Conservation (phyloP, 2,888 invertebrate genomes). For the Serripes groenlandicus region DNA sequence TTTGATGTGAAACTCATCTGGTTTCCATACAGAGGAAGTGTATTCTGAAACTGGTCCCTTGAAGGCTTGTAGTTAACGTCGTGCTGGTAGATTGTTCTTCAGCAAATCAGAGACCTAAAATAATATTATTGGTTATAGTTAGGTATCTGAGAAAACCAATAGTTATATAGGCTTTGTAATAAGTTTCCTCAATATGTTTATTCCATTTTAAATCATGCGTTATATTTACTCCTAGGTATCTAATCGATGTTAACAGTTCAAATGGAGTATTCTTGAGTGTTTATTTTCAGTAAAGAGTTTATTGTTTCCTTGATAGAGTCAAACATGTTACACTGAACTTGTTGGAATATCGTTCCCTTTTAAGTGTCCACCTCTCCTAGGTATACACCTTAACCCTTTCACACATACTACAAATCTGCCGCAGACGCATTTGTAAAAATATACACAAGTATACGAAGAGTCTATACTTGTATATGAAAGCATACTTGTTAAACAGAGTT, state of each 20-base stretch:
- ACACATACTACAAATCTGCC: too few relatives aligned
- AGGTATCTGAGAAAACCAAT: too few relatives aligned
- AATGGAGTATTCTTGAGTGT: neutral
- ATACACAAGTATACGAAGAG: too few relatives aligned
- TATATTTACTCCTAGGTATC: slow-evolving; percentile 4
- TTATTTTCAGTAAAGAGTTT: neutral
- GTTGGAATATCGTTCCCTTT: neutral
- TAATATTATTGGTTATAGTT: too few relatives aligned
- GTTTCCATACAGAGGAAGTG: neutral
- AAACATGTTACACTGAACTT: neutral
- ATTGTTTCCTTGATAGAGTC: neutral
- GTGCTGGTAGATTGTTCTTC: neutral
- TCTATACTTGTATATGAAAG: too few relatives aligned
- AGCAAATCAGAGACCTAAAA: too few relatives aligned
- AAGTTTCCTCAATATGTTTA: neutral
- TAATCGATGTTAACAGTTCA: neutral
- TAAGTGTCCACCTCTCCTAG: too few relatives aligned
- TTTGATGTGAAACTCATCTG: neutral
- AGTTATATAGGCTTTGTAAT: neutral
- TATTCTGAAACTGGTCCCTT: neutral
- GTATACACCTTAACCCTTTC: too few relatives aligned
- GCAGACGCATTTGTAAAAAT: too few relatives aligned
- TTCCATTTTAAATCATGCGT: neutral
- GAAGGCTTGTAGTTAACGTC: neutral
- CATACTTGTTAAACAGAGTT: too few relatives aligned